phyloP scores from a whole-genome alignment of 53 echinoderm and acorn worm species.

The Echinarachnius parma region DNA sequence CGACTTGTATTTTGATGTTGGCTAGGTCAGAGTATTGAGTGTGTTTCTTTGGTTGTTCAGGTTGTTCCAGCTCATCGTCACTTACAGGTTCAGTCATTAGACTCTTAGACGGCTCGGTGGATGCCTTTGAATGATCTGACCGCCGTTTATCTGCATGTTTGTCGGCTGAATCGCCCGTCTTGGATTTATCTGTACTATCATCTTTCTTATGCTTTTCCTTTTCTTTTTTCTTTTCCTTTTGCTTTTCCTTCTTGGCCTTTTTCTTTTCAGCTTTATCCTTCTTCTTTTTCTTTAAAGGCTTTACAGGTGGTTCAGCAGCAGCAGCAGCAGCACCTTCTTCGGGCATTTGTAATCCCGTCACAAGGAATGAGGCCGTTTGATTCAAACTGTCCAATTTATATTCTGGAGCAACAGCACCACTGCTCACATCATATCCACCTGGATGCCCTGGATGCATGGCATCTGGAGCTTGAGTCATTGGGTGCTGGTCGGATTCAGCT shows the following conservation, averaged over 20 bases:
- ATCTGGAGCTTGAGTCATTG: conserved; percentile 2
- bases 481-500: conserved; percentile 24
- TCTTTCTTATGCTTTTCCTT: conserved; percentile 1
- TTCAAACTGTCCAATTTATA: conserved; percentile 38
- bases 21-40: conserved; percentile 29
- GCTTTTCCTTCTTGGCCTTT: conserved; percentile 31
- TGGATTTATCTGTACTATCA: neutral
- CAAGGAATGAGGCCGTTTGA: conserved; percentile 42
- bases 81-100: conserved; percentile 28
- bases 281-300: conserved; percentile 51
- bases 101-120: neutral
- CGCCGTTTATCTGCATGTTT: neutral
- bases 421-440: neutral
- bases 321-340: neutral
- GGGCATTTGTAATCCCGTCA: conserved; percentile 29
- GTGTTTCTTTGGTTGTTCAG: conserved; percentile 8
- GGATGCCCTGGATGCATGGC: neutral
- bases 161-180: neutral
- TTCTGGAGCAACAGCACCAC: neutral
- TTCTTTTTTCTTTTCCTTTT: conserved; percentile 4
- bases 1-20: conserved; percentile 37
- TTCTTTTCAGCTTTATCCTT: conserved; percentile 33
- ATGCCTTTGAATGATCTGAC: no score
- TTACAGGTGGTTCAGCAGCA: conserved; percentile 10
- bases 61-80: conserved; percentile 14